phyloP scores from a whole-genome alignment of 2,888 invertebrate genomes.

The Caenorhabditis panamensis region DNA sequence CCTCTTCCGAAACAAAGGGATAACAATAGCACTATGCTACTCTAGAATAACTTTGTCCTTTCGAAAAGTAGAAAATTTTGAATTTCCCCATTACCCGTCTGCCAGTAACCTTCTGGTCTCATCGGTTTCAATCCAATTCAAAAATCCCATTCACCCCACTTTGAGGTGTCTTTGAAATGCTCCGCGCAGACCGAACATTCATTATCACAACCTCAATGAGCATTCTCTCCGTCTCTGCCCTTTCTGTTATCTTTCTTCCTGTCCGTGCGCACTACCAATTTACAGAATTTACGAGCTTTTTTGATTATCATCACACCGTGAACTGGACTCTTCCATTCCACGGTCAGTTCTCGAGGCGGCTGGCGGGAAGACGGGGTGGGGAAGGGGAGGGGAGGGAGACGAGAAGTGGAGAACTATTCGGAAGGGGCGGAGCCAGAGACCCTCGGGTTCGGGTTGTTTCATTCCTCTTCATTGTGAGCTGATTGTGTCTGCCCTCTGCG shows the following conservation, averaged over 20 bases:
- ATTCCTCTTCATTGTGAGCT: slow-evolving; percentile 40
- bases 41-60: no score
- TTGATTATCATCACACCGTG: slow-evolving; percentile 54
- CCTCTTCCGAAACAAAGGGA: no score
- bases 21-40: neutral
- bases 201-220: slow-evolving; percentile 43
- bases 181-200: slow-evolving; percentile 41
- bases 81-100: neutral
- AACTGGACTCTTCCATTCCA: slow-evolving; percentile 6
- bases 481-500: slow-evolving; percentile 6
- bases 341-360: slow-evolving; percentile 29
- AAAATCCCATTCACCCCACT: slow-evolving; percentile 27
- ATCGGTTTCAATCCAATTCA: slow-evolving; percentile 3
- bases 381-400: neutral
- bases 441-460: slow-evolving; percentile 23
- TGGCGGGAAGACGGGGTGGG: slow-evolving; percentile 21
- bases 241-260: neutral
- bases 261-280: slow-evolving; percentile 40
- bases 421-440: slow-evolving; percentile 34
- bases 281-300: slow-evolving; percentile 59
- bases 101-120: no score
- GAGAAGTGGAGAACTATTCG: slow-evolving; percentile 32
- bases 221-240: neutral
- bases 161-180: no score
- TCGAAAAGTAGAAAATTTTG: neutral